phyloP scores from a whole-genome alignment of 2,797 vertebrate genomes.

The Anguilla anguilla region DNA sequence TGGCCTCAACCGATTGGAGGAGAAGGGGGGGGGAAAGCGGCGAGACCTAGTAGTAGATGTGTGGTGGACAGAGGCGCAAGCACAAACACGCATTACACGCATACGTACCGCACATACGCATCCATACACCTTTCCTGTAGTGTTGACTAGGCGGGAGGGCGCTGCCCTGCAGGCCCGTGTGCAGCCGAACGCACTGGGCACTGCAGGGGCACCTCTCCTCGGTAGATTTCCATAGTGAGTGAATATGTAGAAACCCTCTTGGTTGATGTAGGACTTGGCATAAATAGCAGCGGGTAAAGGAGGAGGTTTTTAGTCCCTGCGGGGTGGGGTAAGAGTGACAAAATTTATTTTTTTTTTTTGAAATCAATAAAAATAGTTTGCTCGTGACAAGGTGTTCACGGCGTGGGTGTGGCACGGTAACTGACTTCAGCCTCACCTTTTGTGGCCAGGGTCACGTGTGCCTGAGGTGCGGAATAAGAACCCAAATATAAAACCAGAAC shows the following conservation, averaged over 20 bases:
- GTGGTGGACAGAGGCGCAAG: constrained; percentile 51
- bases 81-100: constrained; percentile 62
- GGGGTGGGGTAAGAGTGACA: background rate
- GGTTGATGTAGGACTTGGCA: constrained; percentile 61
- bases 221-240: constrained; percentile 76
- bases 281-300: constrained; percentile 46
- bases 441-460: background rate
- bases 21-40: constrained; percentile 47
- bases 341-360: background rate
- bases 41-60: constrained; percentile 43
- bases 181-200: constrained; percentile 35
- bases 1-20: background rate
- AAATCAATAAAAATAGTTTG: background rate
- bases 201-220: constrained; percentile 56
- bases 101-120: constrained; percentile 54
- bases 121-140: constrained; percentile 76
- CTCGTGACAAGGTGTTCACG: background rate
- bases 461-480: background rate
- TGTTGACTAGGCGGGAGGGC: constrained; percentile 71
- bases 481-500: background rate
- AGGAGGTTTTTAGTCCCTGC: constrained; percentile 60
- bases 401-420: background rate
- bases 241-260: constrained; percentile 64
- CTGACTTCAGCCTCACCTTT: background rate
- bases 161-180: constrained; percentile 51